phyloP scores from a whole-genome alignment of 2,113 vertebrate species.

The Rynchops niger region DNA sequence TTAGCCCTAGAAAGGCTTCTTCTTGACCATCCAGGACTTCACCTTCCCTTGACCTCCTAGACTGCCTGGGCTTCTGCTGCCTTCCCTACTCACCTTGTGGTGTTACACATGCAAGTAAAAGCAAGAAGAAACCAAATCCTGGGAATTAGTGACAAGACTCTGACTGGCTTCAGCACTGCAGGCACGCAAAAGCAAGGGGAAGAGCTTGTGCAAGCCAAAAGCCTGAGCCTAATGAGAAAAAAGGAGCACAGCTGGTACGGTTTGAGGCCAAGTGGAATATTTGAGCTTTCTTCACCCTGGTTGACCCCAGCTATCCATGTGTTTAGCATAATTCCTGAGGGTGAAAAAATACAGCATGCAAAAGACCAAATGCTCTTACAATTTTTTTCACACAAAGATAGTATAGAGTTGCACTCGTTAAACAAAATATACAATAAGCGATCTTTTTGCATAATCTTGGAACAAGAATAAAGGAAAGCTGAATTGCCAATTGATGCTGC shows the following conservation, averaged over 20 bases:
- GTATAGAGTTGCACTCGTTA: neutral
- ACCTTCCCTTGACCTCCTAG: neutral
- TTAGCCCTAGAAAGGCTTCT: neutral
- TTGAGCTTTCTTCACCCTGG: slow-evolving; percentile 38
- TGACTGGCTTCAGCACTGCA: neutral
- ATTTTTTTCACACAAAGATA: neutral
- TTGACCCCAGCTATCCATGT: slow-evolving; percentile 27
- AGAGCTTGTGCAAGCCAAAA: slow-evolving; percentile 4
- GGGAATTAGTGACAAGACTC: neutral
- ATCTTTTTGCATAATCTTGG: neutral
- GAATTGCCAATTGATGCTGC: neutral
- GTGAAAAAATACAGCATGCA: neutral
- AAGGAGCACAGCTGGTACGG: slow-evolving; percentile 38
- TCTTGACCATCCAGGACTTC: neutral
- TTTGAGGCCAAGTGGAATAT: slow-evolving; percentile 37
- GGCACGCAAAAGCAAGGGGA: neutral
- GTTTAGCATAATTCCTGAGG: neutral
- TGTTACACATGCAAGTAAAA: neutral
- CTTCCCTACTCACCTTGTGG: neutral
- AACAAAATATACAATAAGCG: neutral
- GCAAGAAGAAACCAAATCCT: neutral
- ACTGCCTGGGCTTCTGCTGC: neutral
- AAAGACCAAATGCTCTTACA: neutral
- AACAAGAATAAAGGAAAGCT: neutral
- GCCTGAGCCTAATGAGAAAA: slow-evolving; percentile 30